Percentiles rank a stretch among this genome's conserved stretches.
phyloP scores from a whole-genome alignment of 2,888 invertebrate species.

The Eudemis profundana region DNA sequence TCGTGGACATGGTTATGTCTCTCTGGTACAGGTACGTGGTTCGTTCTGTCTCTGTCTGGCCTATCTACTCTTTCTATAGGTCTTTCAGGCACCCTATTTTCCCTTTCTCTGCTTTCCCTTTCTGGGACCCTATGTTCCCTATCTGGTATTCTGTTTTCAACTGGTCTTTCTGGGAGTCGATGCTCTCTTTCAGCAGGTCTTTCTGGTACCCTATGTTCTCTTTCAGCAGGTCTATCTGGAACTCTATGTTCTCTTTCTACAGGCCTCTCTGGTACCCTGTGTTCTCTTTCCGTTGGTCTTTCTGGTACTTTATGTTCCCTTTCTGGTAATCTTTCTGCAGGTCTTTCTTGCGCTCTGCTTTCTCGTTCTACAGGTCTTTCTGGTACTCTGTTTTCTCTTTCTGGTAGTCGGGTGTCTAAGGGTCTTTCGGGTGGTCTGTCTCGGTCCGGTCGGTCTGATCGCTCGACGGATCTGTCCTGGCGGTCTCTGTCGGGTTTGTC shows the following conservation, averaged over 20 bases:
- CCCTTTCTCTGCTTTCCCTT: slow-evolving; percentile 26
- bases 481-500: slow-evolving; percentile 52
- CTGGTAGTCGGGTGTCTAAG: neutral
- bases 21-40: slow-evolving; percentile 44
- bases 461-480: slow-evolving; percentile 48
- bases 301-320: slow-evolving; percentile 12
- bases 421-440: slow-evolving; percentile 19
- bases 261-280: slow-evolving; percentile 41
- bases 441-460: slow-evolving; percentile 13
- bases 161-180: slow-evolving; percentile 39
- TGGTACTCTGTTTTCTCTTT: neutral
- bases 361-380: slow-evolving; percentile 7
- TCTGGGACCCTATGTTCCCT: slow-evolving; percentile 32
- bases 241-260: slow-evolving; percentile 41
- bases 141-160: slow-evolving; percentile 38
- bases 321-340: slow-evolving; percentile 1
- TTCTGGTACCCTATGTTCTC: slow-evolving; percentile 39
- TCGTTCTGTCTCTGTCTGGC: slow-evolving; percentile 45
- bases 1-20: slow-evolving; percentile 20
- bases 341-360: slow-evolving; percentile 7
- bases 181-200: slow-evolving; percentile 43
- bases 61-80: slow-evolving; percentile 14
- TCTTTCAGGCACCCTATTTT: slow-evolving; percentile 11
- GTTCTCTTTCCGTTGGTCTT: slow-evolving; percentile 18
- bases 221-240: slow-evolving; percentile 46